Percentiles rank a stretch among this genome's conserved stretches.
These are phyloP conservation scores for Spinus olivaceus DNA, from an alignment of 2,797 vertebrate genomes.

Conservation along the genomic window DNA sequence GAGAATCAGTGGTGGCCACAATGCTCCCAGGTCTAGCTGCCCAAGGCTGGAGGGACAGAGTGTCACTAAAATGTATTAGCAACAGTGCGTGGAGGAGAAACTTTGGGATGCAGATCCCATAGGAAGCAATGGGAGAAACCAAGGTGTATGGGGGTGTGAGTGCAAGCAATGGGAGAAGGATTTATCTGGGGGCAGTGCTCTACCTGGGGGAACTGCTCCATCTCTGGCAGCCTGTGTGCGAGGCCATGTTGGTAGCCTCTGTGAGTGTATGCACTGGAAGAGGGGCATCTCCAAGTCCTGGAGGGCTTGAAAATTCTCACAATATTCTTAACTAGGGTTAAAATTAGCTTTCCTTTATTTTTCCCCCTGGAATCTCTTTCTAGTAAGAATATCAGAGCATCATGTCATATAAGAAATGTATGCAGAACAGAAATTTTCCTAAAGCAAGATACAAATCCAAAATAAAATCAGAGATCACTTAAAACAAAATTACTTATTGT, in stretches of 20 bases:
- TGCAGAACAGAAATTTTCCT: background rate
- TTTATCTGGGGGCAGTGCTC: background rate
- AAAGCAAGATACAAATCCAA: background rate
- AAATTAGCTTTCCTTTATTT: background rate
- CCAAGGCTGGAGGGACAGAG: background rate
- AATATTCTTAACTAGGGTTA: background rate
- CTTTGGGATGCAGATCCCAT: background rate
- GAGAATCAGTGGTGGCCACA: background rate
- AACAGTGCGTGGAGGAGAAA: background rate
- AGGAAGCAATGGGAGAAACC: background rate
- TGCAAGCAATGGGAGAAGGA: background rate
- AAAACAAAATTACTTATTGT: background rate
- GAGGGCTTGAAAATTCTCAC: background rate
- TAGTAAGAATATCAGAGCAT: background rate
- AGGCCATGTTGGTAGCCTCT: fast-evolving
- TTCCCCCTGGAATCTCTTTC: fast-evolving
- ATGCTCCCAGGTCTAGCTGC: background rate
- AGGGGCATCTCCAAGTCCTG: background rate
- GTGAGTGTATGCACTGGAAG: background rate
- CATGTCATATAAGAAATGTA: background rate
- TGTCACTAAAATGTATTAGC: background rate
- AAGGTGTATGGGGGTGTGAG: fast-evolving
- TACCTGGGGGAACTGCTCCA: background rate
- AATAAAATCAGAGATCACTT: background rate
- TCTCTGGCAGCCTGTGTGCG: background rate